Evolutionary conservation across 1,140 invertebrate genomes (phyloP).

Genomic region (Muscidifurax raptorellus): DNA sequence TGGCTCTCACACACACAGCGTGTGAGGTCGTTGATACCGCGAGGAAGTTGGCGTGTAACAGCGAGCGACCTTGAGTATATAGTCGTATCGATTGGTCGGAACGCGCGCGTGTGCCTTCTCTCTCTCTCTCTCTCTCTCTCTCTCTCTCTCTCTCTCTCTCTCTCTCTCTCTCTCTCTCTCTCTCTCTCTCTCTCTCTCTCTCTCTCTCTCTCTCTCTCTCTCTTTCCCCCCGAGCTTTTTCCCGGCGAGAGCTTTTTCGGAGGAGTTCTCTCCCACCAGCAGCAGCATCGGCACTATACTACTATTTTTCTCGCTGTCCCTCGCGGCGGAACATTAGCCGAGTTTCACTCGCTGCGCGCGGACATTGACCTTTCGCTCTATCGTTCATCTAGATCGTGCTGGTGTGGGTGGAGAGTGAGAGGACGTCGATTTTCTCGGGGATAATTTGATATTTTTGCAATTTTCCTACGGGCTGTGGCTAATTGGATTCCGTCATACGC

Average conservation of each 20-base stretch:
- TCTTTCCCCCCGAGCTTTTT: neutral
- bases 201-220: slow-evolving; percentile 34
- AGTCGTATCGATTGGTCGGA: slow-evolving; percentile 66
- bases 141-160: slow-evolving; percentile 27
- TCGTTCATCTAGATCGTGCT: neutral
- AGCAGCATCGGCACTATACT: neutral
- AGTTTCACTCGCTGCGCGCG: slow-evolving; percentile 3
- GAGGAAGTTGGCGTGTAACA: slow-evolving; percentile 36
- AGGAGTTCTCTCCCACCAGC: neutral
- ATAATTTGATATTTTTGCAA: neutral
- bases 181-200: neutral
- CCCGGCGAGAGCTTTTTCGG: slow-evolving; percentile 5
- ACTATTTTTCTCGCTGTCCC: neutral
- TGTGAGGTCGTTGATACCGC: slow-evolving; percentile 72
- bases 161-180: slow-evolving; percentile 13
- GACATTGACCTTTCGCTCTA: neutral
- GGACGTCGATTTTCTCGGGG: neutral
- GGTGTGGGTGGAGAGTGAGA: neutral
- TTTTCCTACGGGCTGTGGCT: neutral
- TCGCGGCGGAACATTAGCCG: neutral
- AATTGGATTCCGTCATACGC: too few relatives aligned
- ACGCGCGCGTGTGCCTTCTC: slow-evolving; percentile 67
- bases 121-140: slow-evolving; percentile 47
- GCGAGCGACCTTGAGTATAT: slow-evolving; percentile 68
- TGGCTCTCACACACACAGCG: neutral